Conservation (phyloP, 2,888 invertebrate species). For the Clivina fossor region DNA sequence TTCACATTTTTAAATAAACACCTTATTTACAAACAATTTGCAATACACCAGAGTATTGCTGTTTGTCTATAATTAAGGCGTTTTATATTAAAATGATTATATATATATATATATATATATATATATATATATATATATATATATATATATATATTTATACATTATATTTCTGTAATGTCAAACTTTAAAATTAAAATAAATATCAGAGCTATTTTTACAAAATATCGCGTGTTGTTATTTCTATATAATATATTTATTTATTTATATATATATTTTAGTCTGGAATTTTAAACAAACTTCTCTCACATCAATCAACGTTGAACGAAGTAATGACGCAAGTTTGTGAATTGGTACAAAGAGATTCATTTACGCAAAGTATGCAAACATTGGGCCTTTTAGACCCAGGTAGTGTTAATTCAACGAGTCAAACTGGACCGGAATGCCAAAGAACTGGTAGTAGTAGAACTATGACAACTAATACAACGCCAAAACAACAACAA, state of each 20-base stretch:
- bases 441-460: constrained; percentile 21
- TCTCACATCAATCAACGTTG: constrained; percentile 55
- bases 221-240: constrained; percentile 8
- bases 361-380: constrained; percentile 63
- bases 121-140: too few relatives aligned
- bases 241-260: constrained; percentile 25
- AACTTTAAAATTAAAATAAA: too few relatives aligned
- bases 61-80: too few relatives aligned
- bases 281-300: constrained; percentile 56
- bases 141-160: too few relatives aligned
- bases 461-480: constrained; percentile 41
- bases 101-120: too few relatives aligned
- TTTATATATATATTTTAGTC: constrained; percentile 49
- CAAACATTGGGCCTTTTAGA: constrained; percentile 60
- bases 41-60: too few relatives aligned
- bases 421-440: constrained; percentile 2
- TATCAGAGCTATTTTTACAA: constrained; percentile 6
- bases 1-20: too few relatives aligned
- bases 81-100: too few relatives aligned
- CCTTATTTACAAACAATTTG: too few relatives aligned
- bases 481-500: constrained; percentile 44
- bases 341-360: constrained; percentile 63
- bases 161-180: too few relatives aligned
- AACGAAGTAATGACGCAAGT: constrained; percentile 57
- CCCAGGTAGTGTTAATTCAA: constrained; percentile 39